Evolutionary conservation across 2,797 vertebrate species (phyloP).

Genomic region (Gouania willdenowi): DNA sequence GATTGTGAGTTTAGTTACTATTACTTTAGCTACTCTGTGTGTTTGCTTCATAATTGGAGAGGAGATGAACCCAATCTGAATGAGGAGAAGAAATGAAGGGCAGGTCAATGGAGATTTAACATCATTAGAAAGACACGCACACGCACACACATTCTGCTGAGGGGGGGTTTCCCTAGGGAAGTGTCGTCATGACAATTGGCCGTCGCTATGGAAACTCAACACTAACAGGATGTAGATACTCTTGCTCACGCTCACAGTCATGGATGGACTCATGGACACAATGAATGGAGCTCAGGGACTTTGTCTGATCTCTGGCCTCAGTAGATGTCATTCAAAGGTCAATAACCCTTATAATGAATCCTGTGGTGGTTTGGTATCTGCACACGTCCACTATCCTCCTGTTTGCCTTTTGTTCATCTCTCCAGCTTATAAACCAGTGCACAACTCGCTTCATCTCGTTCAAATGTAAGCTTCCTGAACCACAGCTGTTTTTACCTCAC

Average conservation of each 20-base stretch:
- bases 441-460: conserved; percentile 2
- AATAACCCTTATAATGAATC: conserved; percentile 18
- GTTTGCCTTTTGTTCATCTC: conserved; percentile 16
- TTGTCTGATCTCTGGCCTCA: conserved; percentile 11
- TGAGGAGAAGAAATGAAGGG: conserved; percentile 32
- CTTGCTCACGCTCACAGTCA: conserved; percentile 6
- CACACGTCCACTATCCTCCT: neutral
- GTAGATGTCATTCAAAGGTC: conserved; percentile 21
- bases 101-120: conserved; percentile 16
- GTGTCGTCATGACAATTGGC: conserved; percentile 55
- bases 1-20: too few species aligned
- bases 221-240: conserved; percentile 49
- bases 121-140: conserved; percentile 31
- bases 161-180: conserved; percentile 52
- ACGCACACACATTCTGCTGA: neutral
- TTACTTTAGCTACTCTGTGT: neutral
- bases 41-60: conserved; percentile 33
- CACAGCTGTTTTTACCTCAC: conserved; percentile 9
- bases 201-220: conserved; percentile 66
- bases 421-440: conserved; percentile 16
- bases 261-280: conserved; percentile 1
- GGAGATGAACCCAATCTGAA: conserved; percentile 26
- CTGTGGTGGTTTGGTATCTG: conserved; percentile 1
- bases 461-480: neutral
- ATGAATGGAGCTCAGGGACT: neutral